phyloP scores from a whole-genome alignment of 2,888 invertebrate genomes.

The Sinelater perroti region DNA sequence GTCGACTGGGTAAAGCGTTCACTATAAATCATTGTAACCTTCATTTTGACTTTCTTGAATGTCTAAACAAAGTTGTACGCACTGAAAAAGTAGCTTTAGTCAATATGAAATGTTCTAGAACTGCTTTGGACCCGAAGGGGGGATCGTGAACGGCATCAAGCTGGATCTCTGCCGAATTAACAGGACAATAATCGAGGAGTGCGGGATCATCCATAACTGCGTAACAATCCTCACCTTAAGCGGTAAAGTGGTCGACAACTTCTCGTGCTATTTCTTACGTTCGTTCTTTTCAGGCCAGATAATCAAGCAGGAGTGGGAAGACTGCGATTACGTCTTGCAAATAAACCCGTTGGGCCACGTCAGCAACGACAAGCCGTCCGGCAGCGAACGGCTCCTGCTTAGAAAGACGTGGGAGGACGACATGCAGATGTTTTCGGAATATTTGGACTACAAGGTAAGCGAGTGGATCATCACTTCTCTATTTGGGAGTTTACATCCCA shows the following conservation, averaged over 20 bases:
- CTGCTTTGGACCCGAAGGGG: constrained; percentile 64
- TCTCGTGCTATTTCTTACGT: neutral
- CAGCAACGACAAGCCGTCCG: constrained; percentile 45
- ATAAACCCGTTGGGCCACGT: constrained; percentile 65
- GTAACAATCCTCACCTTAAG: constrained; percentile 65
- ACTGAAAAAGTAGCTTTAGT: no score
- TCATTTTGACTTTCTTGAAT: no score
- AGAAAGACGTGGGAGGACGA: constrained; percentile 67
- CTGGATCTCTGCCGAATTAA: constrained; percentile 68
- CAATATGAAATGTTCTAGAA: no score
- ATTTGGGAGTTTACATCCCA: no score
- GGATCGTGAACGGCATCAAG: constrained; percentile 63
- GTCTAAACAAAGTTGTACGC: no score
- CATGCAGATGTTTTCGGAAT: constrained; percentile 69
- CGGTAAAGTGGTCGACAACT: constrained; percentile 57
- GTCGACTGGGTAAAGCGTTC: no score
- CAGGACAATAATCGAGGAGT: constrained; percentile 66
- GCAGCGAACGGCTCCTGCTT: constrained; percentile 60
- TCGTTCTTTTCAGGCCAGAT: constrained; percentile 60
- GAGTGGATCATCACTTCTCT: no score
- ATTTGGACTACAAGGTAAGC: constrained; percentile 69
- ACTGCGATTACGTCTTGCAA: constrained; percentile 66
- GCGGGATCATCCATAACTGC: constrained; percentile 64
- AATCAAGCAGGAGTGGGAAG: constrained; percentile 70
- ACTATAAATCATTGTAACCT: no score